Percentiles rank a stretch among this genome's conserved stretches.
Conservation (phyloP, 2,113 vertebrate genomes). For the Sturnus vulgaris region DNA sequence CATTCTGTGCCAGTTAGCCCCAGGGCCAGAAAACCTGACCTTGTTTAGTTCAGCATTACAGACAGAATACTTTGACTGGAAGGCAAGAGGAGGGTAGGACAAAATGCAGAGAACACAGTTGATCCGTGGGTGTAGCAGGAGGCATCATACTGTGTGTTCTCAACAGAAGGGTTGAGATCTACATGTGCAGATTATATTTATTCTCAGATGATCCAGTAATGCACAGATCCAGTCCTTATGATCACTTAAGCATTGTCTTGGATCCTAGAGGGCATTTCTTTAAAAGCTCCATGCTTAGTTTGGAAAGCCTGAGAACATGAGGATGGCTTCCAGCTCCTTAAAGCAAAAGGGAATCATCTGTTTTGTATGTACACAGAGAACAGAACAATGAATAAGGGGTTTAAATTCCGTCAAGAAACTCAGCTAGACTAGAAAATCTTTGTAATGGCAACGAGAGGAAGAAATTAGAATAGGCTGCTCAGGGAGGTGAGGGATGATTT, state of each 20-base stretch:
- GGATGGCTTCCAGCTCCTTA: not conserved
- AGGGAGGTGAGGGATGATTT: not conserved
- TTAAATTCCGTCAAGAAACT: constrained; percentile 19
- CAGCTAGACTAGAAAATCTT: not conserved
- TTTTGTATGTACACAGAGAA: not conserved
- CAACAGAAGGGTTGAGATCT: not conserved
- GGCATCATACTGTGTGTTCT: not conserved
- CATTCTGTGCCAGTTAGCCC: constrained; percentile 31
- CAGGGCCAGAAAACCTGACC: constrained; percentile 25
- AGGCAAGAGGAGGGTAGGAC: not conserved
- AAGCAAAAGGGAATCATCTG: constrained; percentile 9
- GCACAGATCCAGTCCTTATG: not conserved
- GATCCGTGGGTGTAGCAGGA: not conserved
- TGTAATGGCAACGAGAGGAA: not conserved
- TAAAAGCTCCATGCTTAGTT: not conserved
- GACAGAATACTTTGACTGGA: not conserved
- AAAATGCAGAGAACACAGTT: not conserved
- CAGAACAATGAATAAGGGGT: not conserved
- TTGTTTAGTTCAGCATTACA: constrained; percentile 24
- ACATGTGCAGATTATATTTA: not conserved
- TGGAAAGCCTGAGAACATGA: not conserved
- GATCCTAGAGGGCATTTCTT: not conserved
- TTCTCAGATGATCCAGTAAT: not conserved
- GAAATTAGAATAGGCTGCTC: not conserved
- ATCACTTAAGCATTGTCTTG: not conserved